These are phyloP conservation scores for Brachionus koreanus DNA, from an alignment of 1,140 invertebrate species.

Conservation along the genomic window DNA sequence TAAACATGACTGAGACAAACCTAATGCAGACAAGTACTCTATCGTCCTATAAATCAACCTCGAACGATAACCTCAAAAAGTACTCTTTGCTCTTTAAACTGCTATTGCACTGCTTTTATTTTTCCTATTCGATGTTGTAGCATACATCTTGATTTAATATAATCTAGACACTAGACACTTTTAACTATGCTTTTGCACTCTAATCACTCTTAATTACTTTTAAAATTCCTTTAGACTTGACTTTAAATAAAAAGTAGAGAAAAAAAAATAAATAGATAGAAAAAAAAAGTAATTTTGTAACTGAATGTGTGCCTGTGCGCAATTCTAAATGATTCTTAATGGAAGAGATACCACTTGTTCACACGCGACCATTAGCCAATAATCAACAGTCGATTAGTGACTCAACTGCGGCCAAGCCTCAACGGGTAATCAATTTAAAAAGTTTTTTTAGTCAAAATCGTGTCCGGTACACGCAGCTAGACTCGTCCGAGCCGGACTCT, in stretches of 20 bases:
- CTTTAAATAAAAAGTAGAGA: too few species aligned
- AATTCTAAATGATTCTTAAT: constrained; percentile 2
- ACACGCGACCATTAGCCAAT: not conserved
- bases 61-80: not conserved
- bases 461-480: not conserved
- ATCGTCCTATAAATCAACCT: not conserved
- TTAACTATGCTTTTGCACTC: not conserved
- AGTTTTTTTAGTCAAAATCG: not conserved
- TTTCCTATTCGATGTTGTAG: not conserved
- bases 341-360: not conserved
- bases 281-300: not conserved
- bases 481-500: not conserved
- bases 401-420: not conserved
- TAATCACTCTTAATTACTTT: not conserved
- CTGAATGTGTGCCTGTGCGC: not conserved
- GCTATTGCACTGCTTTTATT: not conserved
- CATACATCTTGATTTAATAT: not conserved
- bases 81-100: not conserved
- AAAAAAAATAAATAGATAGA: not conserved
- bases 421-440: not conserved
- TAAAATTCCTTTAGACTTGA: not conserved
- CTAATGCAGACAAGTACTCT: not conserved
- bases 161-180: not conserved
- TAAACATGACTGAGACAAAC: not conserved
- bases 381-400: not conserved